Percentiles rank a stretch among this genome's conserved stretches.
Evolutionary conservation across 2,113 vertebrate genomes (phyloP).

Genomic region (Xyrauchen texanus): DNA sequence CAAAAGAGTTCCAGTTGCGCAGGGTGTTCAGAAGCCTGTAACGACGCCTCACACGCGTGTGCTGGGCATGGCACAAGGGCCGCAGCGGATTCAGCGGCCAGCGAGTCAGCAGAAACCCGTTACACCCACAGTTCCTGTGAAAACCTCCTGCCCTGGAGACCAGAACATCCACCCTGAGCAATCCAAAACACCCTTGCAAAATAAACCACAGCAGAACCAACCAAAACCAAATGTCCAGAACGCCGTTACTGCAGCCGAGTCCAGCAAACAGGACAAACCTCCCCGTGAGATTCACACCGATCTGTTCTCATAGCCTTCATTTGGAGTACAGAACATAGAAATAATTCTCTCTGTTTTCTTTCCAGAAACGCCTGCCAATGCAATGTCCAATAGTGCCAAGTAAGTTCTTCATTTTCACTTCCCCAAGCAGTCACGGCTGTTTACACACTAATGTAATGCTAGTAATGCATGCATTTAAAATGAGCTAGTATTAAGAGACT

Average conservation of each 20-base stretch:
- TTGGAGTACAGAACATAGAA: too few relatives aligned
- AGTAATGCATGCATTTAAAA: too few relatives aligned
- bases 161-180: slow-evolving; percentile 66
- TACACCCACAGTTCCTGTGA: slow-evolving; percentile 44
- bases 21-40: slow-evolving; percentile 40
- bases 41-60: slow-evolving; percentile 71
- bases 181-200: background rate
- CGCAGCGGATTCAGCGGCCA: slow-evolving; percentile 76
- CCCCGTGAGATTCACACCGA: slow-evolving; percentile 56
- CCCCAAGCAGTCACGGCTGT: too few relatives aligned
- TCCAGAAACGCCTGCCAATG: slow-evolving; percentile 58
- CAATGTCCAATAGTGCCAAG: slow-evolving; percentile 4
- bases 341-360: background rate
- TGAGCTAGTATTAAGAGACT: too few relatives aligned
- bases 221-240: background rate
- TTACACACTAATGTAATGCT: too few relatives aligned
- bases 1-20: slow-evolving; percentile 78
- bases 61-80: slow-evolving; percentile 76
- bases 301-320: too few relatives aligned
- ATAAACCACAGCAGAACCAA: slow-evolving; percentile 57
- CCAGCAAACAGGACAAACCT: slow-evolving; percentile 60
- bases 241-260: slow-evolving; percentile 49
- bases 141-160: slow-evolving; percentile 34
- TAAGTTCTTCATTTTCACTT: slow-evolving; percentile 24
- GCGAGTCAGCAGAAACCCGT: slow-evolving; percentile 61